Percentiles rank a stretch among this genome's conserved stretches.
Evolutionary conservation across 2,888 invertebrate species (phyloP).

Genomic region (Allolobophora icterica): DNA sequence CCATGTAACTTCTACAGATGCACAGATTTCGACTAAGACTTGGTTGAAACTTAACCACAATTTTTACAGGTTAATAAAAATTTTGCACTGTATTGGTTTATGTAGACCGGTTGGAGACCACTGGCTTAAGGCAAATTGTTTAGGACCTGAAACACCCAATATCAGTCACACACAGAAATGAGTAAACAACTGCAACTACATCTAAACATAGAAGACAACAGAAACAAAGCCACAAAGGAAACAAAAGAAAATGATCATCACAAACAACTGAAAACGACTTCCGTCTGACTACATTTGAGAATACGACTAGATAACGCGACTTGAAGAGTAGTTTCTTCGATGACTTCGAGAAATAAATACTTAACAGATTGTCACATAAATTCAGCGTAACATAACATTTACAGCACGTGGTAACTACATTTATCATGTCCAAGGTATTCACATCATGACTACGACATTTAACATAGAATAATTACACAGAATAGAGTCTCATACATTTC

Average conservation of each 20-base stretch:
- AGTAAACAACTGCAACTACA: neutral
- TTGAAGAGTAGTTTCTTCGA: neutral
- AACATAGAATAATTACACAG: neutral
- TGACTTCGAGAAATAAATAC: neutral
- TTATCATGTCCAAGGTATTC: neutral
- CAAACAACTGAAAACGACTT: neutral
- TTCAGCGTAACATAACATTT: neutral
- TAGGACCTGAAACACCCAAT: neutral
- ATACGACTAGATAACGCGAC: neutral
- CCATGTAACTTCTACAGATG: neutral
- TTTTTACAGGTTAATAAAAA: neutral
- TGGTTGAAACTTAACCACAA: neutral
- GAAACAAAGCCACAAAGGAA: neutral
- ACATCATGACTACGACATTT: neutral
- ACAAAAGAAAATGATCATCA: neutral
- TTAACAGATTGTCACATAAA: neutral
- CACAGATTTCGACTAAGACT: neutral
- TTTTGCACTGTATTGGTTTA: neutral
- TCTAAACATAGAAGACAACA: neutral
- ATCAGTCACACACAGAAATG: neutral
- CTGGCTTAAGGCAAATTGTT: constrained; percentile 6
- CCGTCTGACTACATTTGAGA: neutral
- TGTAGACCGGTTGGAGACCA: neutral
- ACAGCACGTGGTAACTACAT: neutral
- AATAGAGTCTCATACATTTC: neutral